Conservation (phyloP, 2,797 vertebrate genomes). For the Pantherophis vulpinus region DNA sequence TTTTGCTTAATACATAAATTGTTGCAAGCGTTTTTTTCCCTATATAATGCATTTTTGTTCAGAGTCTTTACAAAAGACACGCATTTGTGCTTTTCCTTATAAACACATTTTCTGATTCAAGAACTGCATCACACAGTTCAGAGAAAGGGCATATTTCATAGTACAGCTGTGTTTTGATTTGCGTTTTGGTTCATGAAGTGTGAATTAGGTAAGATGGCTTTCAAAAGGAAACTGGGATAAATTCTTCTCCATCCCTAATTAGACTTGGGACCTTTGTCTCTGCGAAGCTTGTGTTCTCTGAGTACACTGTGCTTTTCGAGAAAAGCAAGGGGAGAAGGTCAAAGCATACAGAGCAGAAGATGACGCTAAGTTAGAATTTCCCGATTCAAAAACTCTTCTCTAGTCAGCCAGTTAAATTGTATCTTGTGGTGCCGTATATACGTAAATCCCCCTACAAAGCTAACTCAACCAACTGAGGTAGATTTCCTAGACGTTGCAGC, state of each 20-base stretch:
- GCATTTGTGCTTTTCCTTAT: not conserved
- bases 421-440: not conserved
- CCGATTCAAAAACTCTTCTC: not conserved
- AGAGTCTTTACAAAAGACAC: not conserved
- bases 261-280: not conserved
- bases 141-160: not conserved
- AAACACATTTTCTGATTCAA: not conserved
- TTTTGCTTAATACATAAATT: not conserved
- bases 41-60: not conserved
- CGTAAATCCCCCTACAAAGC: not conserved
- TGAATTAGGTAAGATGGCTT: not conserved
- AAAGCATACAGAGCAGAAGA: not conserved
- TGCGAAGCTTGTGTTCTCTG: not conserved
- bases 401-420: not conserved
- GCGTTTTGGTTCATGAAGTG: not conserved
- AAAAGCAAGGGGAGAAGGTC: not conserved
- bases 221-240: not conserved
- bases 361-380: not conserved
- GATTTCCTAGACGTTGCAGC: conserved; percentile 39
- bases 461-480: not conserved
- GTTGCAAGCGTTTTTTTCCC: not conserved
- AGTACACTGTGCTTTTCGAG: not conserved
- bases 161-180: not conserved
- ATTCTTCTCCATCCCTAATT: not conserved
- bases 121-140: not conserved